Conservation (phyloP, 2,888 invertebrate genomes). For the Candidula unifasciata region DNA sequence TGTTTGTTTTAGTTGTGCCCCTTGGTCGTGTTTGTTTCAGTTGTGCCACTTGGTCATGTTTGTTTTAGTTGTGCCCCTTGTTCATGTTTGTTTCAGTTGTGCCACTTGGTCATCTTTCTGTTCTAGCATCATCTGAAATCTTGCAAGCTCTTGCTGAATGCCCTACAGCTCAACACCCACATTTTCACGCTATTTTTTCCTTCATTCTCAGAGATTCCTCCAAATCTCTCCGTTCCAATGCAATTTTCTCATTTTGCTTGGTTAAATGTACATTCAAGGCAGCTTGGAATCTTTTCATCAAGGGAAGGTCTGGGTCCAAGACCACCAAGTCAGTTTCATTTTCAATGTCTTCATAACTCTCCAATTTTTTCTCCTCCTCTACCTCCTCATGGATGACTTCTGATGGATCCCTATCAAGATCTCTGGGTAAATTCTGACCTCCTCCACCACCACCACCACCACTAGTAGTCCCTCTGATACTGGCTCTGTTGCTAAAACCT, state of each 20-base stretch:
- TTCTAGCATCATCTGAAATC: constrained; percentile 77
- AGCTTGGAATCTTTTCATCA: constrained; percentile 78
- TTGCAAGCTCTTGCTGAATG: constrained; percentile 78
- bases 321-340: constrained; percentile 76
- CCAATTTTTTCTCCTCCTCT: constrained; percentile 54
- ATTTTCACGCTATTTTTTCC: constrained; percentile 74
- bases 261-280: constrained; percentile 75
- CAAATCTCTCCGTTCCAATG: constrained; percentile 73
- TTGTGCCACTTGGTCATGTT: too few species aligned
- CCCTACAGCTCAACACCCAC: constrained; percentile 78
- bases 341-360: constrained; percentile 67
- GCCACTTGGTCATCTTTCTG: too few species aligned
- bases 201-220: constrained; percentile 72
- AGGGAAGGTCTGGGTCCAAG: constrained; percentile 78
- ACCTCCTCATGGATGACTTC: constrained; percentile 31
- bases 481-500: background rate
- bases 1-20: too few species aligned
- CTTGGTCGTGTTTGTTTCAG: too few species aligned
- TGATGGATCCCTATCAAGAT: constrained; percentile 23
- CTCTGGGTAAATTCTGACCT: constrained; percentile 40
- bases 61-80: too few species aligned
- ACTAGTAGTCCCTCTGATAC: constrained; percentile 22
- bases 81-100: too few species aligned
- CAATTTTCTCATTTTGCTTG: constrained; percentile 75
- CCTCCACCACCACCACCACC: constrained; percentile 34